phyloP scores from a whole-genome alignment of 35 echinoderm and acorn worm genomes.

The Hemicentrotus pulcherrimus region DNA sequence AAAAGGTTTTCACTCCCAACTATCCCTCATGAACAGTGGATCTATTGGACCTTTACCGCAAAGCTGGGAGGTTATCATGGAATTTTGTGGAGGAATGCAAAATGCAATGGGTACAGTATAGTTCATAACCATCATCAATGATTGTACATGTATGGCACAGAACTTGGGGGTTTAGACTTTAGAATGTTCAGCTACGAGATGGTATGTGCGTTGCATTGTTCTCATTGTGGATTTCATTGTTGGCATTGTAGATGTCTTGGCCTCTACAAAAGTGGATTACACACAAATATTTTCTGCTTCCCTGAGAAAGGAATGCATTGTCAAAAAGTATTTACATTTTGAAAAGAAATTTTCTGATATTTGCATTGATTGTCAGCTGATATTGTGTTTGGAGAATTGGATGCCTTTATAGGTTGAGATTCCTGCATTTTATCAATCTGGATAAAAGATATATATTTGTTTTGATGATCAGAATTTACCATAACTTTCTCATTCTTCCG shows the following conservation, averaged over 20 bases:
- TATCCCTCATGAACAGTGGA: background rate
- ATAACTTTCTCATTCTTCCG: too few species aligned
- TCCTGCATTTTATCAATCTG: too few species aligned
- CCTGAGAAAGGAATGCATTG: background rate
- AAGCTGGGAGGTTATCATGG: background rate
- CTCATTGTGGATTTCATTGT: background rate
- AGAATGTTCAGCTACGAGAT: background rate
- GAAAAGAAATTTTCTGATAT: background rate
- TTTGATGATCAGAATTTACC: too few species aligned
- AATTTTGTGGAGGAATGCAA: background rate
- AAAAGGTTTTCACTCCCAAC: background rate
- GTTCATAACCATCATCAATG: background rate
- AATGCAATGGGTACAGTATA: background rate
- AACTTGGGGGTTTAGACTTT: background rate
- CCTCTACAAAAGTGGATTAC: background rate
- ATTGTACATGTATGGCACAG: background rate
- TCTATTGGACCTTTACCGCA: background rate
- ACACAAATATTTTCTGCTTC: background rate
- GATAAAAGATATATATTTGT: too few species aligned
- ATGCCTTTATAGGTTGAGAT: too few species aligned
- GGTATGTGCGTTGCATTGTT: background rate
- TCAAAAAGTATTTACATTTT: background rate
- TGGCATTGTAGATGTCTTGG: background rate
- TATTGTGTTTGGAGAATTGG: too few species aligned
- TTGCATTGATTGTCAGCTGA: background rate